A percentile compares a stretch with the other conserved stretches of the same genome.
phyloP scores from a whole-genome alignment of 2,888 invertebrate species.

The Apamea crenata region DNA sequence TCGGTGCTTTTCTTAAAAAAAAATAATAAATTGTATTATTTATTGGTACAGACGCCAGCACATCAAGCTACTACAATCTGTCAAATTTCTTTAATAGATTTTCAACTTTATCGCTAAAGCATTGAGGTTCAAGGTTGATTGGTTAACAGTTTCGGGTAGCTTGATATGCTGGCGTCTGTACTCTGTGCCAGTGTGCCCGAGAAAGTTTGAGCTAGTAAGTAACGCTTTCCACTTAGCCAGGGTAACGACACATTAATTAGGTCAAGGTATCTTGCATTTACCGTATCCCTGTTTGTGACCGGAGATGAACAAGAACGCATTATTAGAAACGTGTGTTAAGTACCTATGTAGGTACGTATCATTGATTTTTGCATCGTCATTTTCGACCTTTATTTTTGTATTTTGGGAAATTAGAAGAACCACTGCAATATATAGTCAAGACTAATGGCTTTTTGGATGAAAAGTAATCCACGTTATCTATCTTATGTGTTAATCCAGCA shows the following conservation, averaged over 20 bases:
- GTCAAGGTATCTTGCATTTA: conserved; percentile 29
- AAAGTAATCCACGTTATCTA: background rate
- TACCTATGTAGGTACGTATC: background rate
- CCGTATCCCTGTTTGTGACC: conserved; percentile 8
- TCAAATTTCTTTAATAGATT: too few relatives aligned
- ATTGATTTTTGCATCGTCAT: background rate
- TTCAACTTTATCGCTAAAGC: too few relatives aligned
- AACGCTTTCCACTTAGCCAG: conserved; percentile 21
- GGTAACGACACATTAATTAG: conserved; percentile 25
- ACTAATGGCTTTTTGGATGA: background rate
- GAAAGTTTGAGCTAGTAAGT: background rate
- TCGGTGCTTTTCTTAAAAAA: too few relatives aligned
- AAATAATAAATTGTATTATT: too few relatives aligned
- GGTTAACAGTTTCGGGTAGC: too few relatives aligned
- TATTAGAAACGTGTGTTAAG: conserved; percentile 11
- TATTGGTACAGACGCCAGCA: too few relatives aligned
- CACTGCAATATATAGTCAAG: background rate
- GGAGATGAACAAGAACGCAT: background rate
- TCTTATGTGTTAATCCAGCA: too few relatives aligned
- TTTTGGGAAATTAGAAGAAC: background rate
- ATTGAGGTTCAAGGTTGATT: too few relatives aligned
- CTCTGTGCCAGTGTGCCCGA: background rate
- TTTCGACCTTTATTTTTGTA: background rate
- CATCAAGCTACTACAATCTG: too few relatives aligned
- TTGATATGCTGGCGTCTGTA: background rate